These are phyloP conservation scores for Serinus canaria DNA, from an alignment of 2,113 vertebrate species.

Conservation along the genomic window DNA sequence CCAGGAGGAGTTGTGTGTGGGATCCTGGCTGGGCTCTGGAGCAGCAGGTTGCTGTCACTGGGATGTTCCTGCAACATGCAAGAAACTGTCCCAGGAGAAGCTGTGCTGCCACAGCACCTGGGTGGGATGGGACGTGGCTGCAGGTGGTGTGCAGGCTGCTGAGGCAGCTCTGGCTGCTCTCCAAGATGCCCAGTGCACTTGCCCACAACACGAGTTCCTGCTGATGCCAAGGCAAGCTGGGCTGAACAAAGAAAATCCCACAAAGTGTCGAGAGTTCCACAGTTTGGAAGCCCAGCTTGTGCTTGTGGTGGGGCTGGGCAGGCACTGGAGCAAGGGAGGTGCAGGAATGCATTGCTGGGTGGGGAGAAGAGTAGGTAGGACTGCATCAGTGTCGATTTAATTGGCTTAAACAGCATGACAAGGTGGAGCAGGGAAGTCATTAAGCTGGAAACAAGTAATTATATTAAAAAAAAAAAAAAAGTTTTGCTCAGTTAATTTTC, in stretches of 20 bases:
- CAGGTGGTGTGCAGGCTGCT: not conserved
- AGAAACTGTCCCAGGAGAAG: not conserved
- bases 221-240: not conserved
- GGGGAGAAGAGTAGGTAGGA: not conserved
- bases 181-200: not conserved
- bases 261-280: fast-evolving
- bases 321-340: not conserved
- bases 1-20: not conserved
- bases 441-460: conserved; percentile 36
- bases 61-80: not conserved
- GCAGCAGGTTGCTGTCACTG: not conserved
- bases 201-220: fast-evolving
- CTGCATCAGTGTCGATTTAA: not conserved
- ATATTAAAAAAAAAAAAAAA: not conserved
- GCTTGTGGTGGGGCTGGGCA: not conserved
- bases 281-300: fast-evolving
- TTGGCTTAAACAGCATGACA: not conserved
- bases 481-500: not conserved
- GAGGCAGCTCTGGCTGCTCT: not conserved
- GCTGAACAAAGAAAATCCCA: not conserved
- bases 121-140: not conserved
- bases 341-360: not conserved
- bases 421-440: conserved; percentile 15
- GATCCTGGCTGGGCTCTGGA: not conserved
- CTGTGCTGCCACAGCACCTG: fast-evolving